Evolutionary conservation across 1,140 invertebrate genomes (phyloP).

Genomic region (Lasioglossum baleicum): DNA sequence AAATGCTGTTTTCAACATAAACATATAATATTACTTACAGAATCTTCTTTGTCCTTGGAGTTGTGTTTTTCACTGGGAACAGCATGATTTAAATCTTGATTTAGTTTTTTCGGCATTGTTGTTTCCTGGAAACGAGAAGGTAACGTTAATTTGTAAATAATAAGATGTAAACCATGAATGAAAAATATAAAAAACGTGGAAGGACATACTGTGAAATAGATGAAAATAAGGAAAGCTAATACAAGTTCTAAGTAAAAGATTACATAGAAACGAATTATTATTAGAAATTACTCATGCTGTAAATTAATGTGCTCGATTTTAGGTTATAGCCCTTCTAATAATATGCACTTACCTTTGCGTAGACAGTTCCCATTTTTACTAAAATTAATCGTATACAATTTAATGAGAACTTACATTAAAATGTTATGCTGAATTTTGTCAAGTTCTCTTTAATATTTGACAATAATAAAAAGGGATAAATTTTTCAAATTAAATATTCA

Average conservation of each 20-base stretch:
- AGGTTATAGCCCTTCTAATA: constrained; percentile 62
- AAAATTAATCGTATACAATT: constrained; percentile 16
- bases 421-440: constrained; percentile 29
- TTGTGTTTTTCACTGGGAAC: background rate
- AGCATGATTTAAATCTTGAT: constrained; percentile 8
- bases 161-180: background rate
- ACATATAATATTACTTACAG: constrained; percentile 23
- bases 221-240: background rate
- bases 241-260: background rate
- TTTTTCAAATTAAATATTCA: constrained; percentile 44
- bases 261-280: constrained; percentile 48
- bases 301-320: constrained; percentile 48
- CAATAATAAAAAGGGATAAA: background rate
- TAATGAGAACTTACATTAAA: constrained; percentile 25
- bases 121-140: constrained; percentile 50
- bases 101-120: constrained; percentile 16
- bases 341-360: constrained; percentile 74
- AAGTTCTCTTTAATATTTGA: background rate
- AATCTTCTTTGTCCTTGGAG: background rate
- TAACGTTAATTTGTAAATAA: constrained; percentile 1
- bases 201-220: background rate
- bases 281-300: constrained; percentile 62
- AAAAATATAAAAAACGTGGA: background rate
- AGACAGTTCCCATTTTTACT: constrained; percentile 73
- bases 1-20: background rate